phyloP scores from a whole-genome alignment of 2,797 vertebrate species.

The Forpus xanthops region DNA sequence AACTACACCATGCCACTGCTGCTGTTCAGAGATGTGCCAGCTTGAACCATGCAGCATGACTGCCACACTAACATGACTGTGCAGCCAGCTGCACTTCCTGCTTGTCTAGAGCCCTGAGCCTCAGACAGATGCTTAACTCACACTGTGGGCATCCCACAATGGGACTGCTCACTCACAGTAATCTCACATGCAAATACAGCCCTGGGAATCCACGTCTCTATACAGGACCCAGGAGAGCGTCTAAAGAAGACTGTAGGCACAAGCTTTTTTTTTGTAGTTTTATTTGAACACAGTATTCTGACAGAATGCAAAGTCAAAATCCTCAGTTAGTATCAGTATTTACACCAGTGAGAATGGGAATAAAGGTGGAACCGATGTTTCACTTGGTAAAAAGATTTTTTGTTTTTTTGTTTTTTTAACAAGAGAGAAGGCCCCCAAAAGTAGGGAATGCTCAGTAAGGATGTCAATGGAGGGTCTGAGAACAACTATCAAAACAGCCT shows the following conservation, averaged over 20 bases:
- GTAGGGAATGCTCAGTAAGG: conserved; percentile 82
- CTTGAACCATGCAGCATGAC: accelerated
- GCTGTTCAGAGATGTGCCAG: background rate
- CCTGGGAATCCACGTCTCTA: background rate
- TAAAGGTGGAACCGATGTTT: conserved; percentile 84
- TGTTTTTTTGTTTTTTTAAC: conserved; percentile 75
- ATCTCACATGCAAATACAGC: accelerated
- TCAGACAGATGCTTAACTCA: accelerated
- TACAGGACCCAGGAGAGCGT: background rate
- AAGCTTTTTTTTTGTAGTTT: conserved; percentile 75
- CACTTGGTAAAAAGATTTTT: conserved; percentile 88
- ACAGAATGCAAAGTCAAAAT: conserved; percentile 93
- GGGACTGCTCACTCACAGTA: accelerated
- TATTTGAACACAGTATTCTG: conserved; percentile 95
- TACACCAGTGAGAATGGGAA: conserved; percentile 90
- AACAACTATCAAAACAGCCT: conserved; percentile 76
- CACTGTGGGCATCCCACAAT: accelerated
- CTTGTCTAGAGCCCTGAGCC: background rate
- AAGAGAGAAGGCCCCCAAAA: conserved; percentile 84
- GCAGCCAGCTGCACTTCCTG: background rate
- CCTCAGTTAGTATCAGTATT: conserved; percentile 93
- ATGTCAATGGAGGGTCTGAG: conserved; percentile 77
- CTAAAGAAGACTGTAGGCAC: background rate
- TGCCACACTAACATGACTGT: accelerated
- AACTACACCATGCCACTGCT: background rate